These are phyloP conservation scores for Petrocephalus microphthalmus DNA, from an alignment of 2,113 vertebrate genomes.

Conservation along the genomic window DNA sequence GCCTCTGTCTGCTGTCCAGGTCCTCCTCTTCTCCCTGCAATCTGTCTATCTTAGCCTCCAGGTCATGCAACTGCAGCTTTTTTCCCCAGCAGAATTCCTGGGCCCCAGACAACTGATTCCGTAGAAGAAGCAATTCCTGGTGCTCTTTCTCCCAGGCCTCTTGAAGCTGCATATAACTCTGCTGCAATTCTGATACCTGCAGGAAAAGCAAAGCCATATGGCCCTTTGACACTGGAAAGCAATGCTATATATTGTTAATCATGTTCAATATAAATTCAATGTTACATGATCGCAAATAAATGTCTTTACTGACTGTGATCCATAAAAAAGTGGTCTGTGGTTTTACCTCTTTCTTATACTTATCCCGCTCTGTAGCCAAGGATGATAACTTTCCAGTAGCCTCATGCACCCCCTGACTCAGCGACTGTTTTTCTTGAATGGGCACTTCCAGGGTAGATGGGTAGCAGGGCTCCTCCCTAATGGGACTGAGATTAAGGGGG, in stretches of 20 bases:
- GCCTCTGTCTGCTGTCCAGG: constrained; percentile 38
- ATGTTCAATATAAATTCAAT: background rate
- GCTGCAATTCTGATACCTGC: constrained; percentile 47
- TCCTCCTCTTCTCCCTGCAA: constrained; percentile 44
- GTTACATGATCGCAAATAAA: background rate
- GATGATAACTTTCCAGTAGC: constrained; percentile 34
- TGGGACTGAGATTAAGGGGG: background rate
- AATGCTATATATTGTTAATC: background rate
- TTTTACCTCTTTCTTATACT: constrained; percentile 47
- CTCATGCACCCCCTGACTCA: constrained; percentile 31
- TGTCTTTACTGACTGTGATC: background rate
- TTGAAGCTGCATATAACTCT: constrained; percentile 47
- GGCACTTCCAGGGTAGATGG: background rate
- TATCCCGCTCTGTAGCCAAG: constrained; percentile 44
- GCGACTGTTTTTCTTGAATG: constrained; percentile 9
- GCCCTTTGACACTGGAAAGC: background rate
- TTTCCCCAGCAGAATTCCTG: constrained; percentile 50
- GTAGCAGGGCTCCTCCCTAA: background rate
- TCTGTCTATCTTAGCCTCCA: constrained; percentile 46
- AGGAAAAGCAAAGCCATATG: background rate
- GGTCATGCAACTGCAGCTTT: constrained; percentile 50
- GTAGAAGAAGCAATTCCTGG: constrained; percentile 42
- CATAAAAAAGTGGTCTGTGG: background rate
- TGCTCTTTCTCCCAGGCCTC: constrained; percentile 51
- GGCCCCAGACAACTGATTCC: constrained; percentile 26